Percentiles rank a stretch among this genome's conserved stretches.
Evolutionary conservation across 2,797 vertebrate genomes (phyloP).

Genomic region (Phrynocephalus forsythii): DNA sequence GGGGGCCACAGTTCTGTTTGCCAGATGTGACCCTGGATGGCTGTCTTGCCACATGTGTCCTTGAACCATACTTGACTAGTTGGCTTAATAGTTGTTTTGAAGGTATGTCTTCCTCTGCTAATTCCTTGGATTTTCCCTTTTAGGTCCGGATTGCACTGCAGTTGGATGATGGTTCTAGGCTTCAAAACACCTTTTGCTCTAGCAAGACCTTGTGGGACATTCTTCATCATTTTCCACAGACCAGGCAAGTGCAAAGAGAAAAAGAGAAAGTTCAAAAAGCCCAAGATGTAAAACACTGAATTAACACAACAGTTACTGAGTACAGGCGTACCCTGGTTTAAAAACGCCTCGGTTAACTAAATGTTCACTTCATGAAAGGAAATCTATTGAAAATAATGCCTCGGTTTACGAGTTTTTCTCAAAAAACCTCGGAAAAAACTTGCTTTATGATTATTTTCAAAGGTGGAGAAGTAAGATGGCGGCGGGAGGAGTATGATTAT

Average conservation of each 20-base stretch:
- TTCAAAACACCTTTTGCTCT: constrained; percentile 87
- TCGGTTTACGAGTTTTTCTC: too few relatives aligned
- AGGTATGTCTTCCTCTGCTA: not conserved
- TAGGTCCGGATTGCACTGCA: constrained; percentile 92
- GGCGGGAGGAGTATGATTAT: too few relatives aligned
- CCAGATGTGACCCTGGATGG: constrained; percentile 9
- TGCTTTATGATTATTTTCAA: too few relatives aligned
- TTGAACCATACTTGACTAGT: constrained; percentile 10
- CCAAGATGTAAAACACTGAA: not conserved
- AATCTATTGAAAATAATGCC: too few relatives aligned
- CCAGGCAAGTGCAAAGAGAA: constrained; percentile 81
- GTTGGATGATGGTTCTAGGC: constrained; percentile 88
- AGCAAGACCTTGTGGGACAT: constrained; percentile 92
- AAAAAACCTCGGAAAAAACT: too few relatives aligned
- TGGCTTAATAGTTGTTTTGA: not conserved
- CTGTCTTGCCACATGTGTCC: constrained; percentile 5
- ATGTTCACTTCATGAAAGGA: too few relatives aligned
- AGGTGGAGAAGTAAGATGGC: too few relatives aligned
- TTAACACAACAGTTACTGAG: not conserved
- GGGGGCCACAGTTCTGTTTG: constrained; percentile 3
- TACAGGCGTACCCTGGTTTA: not conserved
- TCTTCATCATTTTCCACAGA: constrained; percentile 86
- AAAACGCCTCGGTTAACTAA: too few relatives aligned
- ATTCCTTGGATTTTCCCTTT: not conserved
- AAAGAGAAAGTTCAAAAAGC: not conserved